A percentile compares a stretch with the other conserved stretches of the same genome.
These are phyloP conservation scores for Chloropsis cyanopogon DNA, from an alignment of 2,113 vertebrate species.

Conservation along the genomic window DNA sequence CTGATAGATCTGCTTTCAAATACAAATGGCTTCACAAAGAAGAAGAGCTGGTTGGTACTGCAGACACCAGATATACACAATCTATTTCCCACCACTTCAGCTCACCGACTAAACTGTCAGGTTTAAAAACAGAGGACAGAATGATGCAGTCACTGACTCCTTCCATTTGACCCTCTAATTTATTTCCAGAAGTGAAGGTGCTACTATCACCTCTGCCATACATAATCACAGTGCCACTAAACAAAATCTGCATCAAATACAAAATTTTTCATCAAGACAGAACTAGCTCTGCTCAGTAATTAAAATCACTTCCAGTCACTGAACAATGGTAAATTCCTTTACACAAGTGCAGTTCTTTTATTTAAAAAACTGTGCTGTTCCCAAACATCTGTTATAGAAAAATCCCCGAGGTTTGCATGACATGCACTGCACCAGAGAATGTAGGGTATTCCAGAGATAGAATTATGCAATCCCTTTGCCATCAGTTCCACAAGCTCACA, in stretches of 20 bases:
- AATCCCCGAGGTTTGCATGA: rapidly evolving
- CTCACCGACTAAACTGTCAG: not conserved
- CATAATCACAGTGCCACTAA: not conserved
- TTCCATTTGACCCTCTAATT: not conserved
- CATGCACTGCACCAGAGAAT: not conserved
- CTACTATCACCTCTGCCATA: not conserved
- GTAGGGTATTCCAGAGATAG: not conserved
- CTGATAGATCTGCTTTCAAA: not conserved
- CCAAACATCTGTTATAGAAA: not conserved
- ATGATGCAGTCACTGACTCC: not conserved
- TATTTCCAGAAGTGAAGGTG: not conserved
- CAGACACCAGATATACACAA: not conserved
- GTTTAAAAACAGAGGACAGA: not conserved
- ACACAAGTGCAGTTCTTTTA: not conserved
- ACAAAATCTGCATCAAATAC: not conserved
- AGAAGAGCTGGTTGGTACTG: not conserved
- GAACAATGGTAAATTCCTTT: not conserved
- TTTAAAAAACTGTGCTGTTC: not conserved
- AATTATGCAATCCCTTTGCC: not conserved
- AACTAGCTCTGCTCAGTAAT: not conserved
- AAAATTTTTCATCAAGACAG: not conserved
- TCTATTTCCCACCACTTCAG: not conserved
- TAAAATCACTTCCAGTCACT: not conserved
- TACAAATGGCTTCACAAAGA: not conserved
- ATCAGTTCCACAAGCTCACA: not conserved